Percentiles rank a stretch among this genome's conserved stretches.
Conservation (phyloP, 2,888 invertebrate species). For the Idaea biselata region DNA sequence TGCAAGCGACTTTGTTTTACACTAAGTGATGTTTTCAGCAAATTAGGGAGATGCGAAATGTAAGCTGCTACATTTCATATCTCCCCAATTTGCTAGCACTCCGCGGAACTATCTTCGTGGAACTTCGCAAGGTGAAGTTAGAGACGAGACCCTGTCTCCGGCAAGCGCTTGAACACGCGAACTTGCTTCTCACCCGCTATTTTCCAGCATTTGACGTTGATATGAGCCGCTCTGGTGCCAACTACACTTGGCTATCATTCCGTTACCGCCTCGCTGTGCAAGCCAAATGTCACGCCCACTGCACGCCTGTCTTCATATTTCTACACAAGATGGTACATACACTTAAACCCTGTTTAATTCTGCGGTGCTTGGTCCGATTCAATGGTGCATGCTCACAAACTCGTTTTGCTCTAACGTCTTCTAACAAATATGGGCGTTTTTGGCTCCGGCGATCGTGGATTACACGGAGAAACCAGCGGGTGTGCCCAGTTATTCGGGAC, state of each 20-base stretch:
- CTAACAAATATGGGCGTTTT: slow-evolving; percentile 37
- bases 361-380: slow-evolving; percentile 29
- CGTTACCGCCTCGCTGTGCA: slow-evolving; percentile 37
- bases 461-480: slow-evolving; percentile 35
- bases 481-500: slow-evolving; percentile 37
- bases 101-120: slow-evolving; percentile 13
- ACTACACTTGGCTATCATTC: slow-evolving; percentile 45
- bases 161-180: slow-evolving; percentile 17
- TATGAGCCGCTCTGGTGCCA: slow-evolving; percentile 40
- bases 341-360: slow-evolving; percentile 34
- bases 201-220: slow-evolving; percentile 33
- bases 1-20: too few relatives aligned
- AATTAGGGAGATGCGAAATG: too few relatives aligned
- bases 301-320: slow-evolving; percentile 32
- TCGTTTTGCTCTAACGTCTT: slow-evolving; percentile 30
- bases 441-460: slow-evolving; percentile 31
- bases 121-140: slow-evolving; percentile 12
- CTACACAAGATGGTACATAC: slow-evolving; percentile 21
- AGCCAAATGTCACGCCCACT: slow-evolving; percentile 45
- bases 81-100: slow-evolving; percentile 22
- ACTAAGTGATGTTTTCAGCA: too few relatives aligned
- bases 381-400: slow-evolving; percentile 35
- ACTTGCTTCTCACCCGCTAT: slow-evolving; percentile 22
- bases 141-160: slow-evolving; percentile 14
- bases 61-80: too few relatives aligned